Base-by-base conservation (phyloP, 2,113 vertebrate species). In the Odontesthes bonariensis region DNA sequence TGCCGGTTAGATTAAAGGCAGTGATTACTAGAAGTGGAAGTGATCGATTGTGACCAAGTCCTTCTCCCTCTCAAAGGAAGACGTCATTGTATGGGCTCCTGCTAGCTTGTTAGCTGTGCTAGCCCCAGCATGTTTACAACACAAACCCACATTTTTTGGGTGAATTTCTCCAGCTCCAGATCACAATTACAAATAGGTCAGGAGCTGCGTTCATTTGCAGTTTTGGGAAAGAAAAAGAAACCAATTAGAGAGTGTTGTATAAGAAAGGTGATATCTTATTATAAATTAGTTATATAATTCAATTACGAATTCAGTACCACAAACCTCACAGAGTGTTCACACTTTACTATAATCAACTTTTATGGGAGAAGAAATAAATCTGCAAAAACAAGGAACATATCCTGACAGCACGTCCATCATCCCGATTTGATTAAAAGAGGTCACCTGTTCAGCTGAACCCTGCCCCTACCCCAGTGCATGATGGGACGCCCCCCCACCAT, bases 361-460 rank as follows among this genome's bases (percentile, higher is more conserved):
- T 42, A 42, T 42, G 40, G 8, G 40, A 38, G 10, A 22, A 46
- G 44, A 31, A 3, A 42, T 38, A 38, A 38, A 38, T 38, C 35
- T 38, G 35, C 35, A 10, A 44, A 9, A 44, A 44, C 3, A 14
- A 16, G 14, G 10, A 46, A 11, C 22, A 62, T 9, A 17, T 17
- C 8, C 23, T 31, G 22, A 27, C 14, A 19, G 54, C 1, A 22
- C 6, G 23, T 47, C 42, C 60, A 62, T 31, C 42, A 31, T 5
- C 16, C 22, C 12, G 5, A 35, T 33, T 27, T 53, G 44, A 19
- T 54, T 33, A 17, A 22, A n/a, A 58, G 33, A 22, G 38, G 64
- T 61, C 11, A 77, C 66, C 40, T 77, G 58, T 44, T 9, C 69
- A 71, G 57, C 3, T 62, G 51, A 69, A 62, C 40, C 52, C 67